phyloP scores from a whole-genome alignment of 2,113 vertebrate genomes.

The Mormyrus lacerda region DNA sequence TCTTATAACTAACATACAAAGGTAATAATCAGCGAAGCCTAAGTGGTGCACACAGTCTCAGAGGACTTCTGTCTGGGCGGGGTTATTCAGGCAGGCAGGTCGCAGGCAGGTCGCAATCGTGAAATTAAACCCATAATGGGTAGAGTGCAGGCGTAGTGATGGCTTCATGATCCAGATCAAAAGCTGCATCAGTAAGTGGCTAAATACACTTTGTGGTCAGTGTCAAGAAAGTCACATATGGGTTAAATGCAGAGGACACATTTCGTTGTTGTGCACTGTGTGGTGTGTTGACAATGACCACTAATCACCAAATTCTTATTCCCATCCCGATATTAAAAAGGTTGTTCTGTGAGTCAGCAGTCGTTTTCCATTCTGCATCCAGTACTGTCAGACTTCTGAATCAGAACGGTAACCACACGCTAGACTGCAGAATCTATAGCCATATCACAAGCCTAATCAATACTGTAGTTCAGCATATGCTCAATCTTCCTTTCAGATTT shows the following conservation, averaged over 20 bases:
- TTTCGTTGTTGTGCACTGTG: no score
- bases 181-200: not conserved
- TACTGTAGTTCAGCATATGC: not conserved
- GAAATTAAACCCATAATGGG: not conserved
- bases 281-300: no score
- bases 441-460: not conserved
- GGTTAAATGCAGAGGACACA: no score
- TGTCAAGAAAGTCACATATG: no score
- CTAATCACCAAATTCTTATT: no score
- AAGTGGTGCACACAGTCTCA: slow-evolving; percentile 4
- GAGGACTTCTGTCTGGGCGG: not conserved
- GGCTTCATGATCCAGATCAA: not conserved
- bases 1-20: not conserved
- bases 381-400: not conserved
- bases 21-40: not conserved
- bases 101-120: not conserved
- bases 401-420: not conserved
- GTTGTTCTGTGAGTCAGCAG: slow-evolving; percentile 21
- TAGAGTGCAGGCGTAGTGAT: not conserved
- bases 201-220: not conserved
- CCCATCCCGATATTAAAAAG: slow-evolving; percentile 3
- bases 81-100: no score
- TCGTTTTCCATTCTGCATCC: not conserved
- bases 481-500: not conserved
- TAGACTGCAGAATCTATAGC: not conserved